A percentile compares a stretch with the other conserved stretches of the same genome.
Evolutionary conservation across 2,113 vertebrate genomes (phyloP).

Genomic region (Tenrec ecaudatus): DNA sequence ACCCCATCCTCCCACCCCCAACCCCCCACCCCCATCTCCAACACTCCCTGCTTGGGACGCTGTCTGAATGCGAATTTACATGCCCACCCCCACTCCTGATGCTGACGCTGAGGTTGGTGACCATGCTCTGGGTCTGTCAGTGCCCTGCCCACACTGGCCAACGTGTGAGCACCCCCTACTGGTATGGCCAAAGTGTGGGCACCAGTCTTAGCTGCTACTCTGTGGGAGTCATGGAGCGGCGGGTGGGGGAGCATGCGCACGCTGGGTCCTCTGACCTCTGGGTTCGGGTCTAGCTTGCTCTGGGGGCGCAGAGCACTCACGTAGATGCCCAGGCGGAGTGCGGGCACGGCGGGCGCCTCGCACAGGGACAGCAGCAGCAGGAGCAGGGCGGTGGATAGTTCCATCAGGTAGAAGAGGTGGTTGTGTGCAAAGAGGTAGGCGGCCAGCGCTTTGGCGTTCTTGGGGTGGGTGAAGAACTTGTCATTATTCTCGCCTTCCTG

Average conservation of each 20-base stretch:
- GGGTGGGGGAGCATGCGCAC: background rate
- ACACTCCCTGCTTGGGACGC: no score
- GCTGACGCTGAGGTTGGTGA: no score
- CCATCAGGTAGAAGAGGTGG: slow-evolving; percentile 98
- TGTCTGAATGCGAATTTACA: no score
- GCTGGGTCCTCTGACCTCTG: background rate
- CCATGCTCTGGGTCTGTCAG: no score
- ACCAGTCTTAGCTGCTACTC: no score
- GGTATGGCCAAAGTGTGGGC: no score
- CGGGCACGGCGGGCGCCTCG: slow-evolving; percentile 96
- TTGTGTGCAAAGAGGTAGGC: slow-evolving; percentile 99
- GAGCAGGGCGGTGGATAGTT: slow-evolving; percentile 93
- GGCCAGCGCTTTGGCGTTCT: slow-evolving; percentile 93
- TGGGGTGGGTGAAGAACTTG: slow-evolving; percentile 98
- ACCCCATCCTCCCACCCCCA: no score
- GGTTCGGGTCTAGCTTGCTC: background rate
- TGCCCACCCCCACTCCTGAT: no score
- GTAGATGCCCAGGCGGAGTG: slow-evolving; percentile 95
- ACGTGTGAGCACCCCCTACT: background rate
- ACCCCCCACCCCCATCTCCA: no score
- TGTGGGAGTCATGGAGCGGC: no score
- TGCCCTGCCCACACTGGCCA: no score
- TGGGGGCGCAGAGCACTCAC: slow-evolving; percentile 84
- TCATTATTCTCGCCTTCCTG: slow-evolving; percentile 99
- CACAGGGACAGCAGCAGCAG: slow-evolving; percentile 96